Conservation (phyloP, 2,113 vertebrate species). For the Tetrao urogallus region DNA sequence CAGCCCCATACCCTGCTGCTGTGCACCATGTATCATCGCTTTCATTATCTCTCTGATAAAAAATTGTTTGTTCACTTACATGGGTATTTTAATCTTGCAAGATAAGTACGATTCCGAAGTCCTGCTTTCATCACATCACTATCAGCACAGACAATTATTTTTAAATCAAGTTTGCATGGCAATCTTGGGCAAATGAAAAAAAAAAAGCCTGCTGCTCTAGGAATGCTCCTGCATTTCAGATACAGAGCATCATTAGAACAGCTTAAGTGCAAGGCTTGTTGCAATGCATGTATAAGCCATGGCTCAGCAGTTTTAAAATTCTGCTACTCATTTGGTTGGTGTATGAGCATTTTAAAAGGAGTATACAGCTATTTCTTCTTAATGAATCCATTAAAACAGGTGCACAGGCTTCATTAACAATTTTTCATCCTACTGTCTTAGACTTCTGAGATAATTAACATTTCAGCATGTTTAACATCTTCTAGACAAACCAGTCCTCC, state of each 20-base stretch:
- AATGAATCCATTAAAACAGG: background rate
- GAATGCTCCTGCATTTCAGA: background rate
- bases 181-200: background rate
- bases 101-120: background rate
- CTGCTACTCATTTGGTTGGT: background rate
- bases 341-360: background rate
- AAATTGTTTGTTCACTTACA: background rate
- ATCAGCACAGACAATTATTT: background rate
- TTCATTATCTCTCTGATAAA: fast-evolving
- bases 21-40: fast-evolving
- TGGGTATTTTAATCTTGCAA: background rate
- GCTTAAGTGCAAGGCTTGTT: background rate
- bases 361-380: background rate
- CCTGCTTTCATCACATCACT: background rate
- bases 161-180: background rate
- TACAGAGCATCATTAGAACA: background rate
- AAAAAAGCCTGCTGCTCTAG: background rate
- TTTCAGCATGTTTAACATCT: background rate
- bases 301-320: background rate
- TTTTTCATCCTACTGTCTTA: background rate
- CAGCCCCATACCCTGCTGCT: background rate
- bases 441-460: background rate
- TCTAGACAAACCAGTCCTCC: background rate
- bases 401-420: background rate
- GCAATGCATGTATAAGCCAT: background rate